Conservation (phyloP, 2,888 invertebrate species). For the Euzetes globulus region DNA sequence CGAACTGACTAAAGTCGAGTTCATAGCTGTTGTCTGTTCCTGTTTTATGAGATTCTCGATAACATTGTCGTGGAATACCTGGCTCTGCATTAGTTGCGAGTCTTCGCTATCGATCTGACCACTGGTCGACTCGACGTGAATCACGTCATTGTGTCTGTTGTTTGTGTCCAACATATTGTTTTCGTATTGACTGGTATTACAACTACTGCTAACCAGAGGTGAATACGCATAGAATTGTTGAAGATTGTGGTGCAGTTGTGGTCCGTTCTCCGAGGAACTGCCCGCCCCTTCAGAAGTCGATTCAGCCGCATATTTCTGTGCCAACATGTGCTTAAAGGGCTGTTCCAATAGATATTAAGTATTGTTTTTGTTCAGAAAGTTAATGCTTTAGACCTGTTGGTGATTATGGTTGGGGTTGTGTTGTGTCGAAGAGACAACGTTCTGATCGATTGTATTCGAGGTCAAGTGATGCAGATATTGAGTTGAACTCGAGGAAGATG, state of each 20-base stretch:
- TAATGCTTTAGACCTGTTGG: conserved; percentile 2
- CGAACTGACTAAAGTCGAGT: conserved; percentile 14
- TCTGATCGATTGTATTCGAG: conserved; percentile 3
- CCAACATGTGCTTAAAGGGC: conserved; percentile 40
- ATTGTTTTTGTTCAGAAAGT: neutral
- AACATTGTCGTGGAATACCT: conserved; percentile 5
- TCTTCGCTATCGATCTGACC: conserved; percentile 8
- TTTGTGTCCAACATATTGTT: conserved; percentile 14
- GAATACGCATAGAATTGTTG: conserved; percentile 32
- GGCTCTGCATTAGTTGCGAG: neutral
- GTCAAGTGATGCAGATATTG: conserved; percentile 25
- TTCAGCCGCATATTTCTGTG: conserved; percentile 42
- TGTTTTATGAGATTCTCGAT: conserved; percentile 23
- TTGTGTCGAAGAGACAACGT: conserved; percentile 24
- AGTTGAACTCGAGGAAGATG: conserved; percentile 17
- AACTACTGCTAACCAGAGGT: conserved; percentile 33
- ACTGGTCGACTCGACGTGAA: conserved; percentile 27
- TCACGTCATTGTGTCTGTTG: conserved; percentile 8
- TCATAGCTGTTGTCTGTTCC: conserved; percentile 6
- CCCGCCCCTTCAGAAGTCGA: conserved; percentile 31
- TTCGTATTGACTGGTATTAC: neutral
- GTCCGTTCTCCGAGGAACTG: neutral
- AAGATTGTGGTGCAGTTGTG: conserved; percentile 22
- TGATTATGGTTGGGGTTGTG: conserved; percentile 21
- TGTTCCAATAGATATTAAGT: neutral